These are phyloP conservation scores for Apotomis turbidana DNA, from an alignment of 2,888 invertebrate species.

Conservation along the genomic window DNA sequence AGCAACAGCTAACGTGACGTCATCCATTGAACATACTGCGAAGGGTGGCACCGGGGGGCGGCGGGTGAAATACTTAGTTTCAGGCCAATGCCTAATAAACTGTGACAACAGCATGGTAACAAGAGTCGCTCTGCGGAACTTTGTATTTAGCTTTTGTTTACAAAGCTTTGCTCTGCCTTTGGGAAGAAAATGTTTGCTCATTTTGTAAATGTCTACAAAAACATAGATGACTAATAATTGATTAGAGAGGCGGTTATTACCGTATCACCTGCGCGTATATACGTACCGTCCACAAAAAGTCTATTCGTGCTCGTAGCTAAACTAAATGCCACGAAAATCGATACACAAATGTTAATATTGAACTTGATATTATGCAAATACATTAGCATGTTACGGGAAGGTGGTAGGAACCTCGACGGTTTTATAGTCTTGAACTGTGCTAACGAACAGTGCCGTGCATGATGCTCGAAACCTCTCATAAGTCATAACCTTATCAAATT, in stretches of 20 bases:
- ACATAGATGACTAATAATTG: background rate
- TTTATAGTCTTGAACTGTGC: too few species aligned
- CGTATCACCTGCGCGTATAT: background rate
- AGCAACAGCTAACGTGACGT: conserved; percentile 30
- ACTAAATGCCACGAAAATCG: background rate
- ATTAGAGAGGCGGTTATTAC: background rate
- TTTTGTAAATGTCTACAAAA: background rate
- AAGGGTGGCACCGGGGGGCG: conserved; percentile 28
- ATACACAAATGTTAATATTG: background rate
- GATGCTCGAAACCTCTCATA: too few species aligned
- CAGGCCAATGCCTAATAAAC: conserved; percentile 16
- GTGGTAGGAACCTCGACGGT: too few species aligned
- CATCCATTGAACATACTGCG: conserved; percentile 30
- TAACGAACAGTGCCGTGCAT: too few species aligned
- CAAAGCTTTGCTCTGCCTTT: background rate
- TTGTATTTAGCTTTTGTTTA: background rate
- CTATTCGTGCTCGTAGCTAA: background rate
- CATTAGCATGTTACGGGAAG: too few species aligned
- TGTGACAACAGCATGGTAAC: conserved; percentile 5
- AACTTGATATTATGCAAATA: background rate
- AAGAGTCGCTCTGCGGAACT: background rate
- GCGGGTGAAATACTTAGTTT: conserved; percentile 23
- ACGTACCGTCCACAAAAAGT: background rate
- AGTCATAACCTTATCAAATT: too few species aligned
- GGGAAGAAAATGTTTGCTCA: background rate